These are phyloP conservation scores for Drosophila picticornis DNA, from an alignment of 2,888 invertebrate genomes.

Conservation along the genomic window DNA sequence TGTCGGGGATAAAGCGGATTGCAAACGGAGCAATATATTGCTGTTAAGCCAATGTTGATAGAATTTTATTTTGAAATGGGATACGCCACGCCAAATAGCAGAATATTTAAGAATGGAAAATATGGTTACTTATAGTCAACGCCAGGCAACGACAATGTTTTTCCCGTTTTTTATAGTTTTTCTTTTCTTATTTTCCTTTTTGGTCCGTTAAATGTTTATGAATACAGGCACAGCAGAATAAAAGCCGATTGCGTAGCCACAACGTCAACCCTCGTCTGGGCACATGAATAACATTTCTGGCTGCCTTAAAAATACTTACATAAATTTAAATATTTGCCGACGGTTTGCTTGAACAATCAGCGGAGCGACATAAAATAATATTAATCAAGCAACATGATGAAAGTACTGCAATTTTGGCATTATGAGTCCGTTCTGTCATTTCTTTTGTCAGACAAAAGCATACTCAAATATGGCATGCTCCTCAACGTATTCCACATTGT, in stretches of 20 bases:
- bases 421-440: neutral
- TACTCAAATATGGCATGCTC: neutral
- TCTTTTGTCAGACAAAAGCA: neutral
- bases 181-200: conserved; percentile 20
- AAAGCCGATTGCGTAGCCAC: conserved; percentile 52
- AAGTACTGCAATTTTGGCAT: conserved; percentile 4
- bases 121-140: neutral
- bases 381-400: conserved; percentile 30
- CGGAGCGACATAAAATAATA: conserved; percentile 32
- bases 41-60: conserved; percentile 2
- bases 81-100: neutral
- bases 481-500: neutral
- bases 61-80: conserved; percentile 7
- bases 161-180: conserved; percentile 2
- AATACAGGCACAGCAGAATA: conserved; percentile 25
- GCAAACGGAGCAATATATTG: neutral
- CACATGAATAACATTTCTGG: conserved; percentile 64
- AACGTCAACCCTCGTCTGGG: conserved; percentile 69
- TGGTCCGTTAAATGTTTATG: conserved; percentile 3
- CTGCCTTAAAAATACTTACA: conserved; percentile 61
- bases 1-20: neutral
- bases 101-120: neutral
- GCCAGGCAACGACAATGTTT: neutral
- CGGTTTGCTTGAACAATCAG: conserved; percentile 38
- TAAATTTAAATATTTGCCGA: conserved; percentile 68